A percentile compares a stretch with the other conserved stretches of the same genome.
Evolutionary conservation across 2,888 invertebrate genomes (phyloP).

Genomic region (Aphidius colemani): DNA sequence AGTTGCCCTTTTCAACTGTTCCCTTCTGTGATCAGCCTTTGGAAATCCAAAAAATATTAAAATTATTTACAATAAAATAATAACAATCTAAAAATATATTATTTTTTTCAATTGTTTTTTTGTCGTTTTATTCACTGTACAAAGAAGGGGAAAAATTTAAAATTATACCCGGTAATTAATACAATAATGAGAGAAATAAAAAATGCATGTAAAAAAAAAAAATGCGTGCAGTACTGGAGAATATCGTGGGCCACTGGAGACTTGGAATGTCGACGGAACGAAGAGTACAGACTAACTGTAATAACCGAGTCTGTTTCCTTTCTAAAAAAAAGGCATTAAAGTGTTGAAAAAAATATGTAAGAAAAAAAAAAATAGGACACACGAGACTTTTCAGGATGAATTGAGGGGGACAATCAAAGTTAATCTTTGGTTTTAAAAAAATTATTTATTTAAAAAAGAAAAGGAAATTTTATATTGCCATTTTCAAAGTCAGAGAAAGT

Average conservation of each 20-base stretch:
- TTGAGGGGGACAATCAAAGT: conserved; percentile 2
- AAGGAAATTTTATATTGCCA: too few species aligned
- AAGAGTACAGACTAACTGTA: conserved; percentile 46
- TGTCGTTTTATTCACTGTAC: too few species aligned
- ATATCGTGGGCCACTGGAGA: conserved; percentile 20
- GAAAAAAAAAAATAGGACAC: conserved; percentile 46
- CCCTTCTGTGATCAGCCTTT: conserved; percentile 68
- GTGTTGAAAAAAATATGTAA: conserved; percentile 11
- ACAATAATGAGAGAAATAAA: not conserved
- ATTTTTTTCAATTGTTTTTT: too few species aligned
- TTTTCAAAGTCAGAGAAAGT: not conserved
- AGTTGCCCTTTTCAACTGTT: conserved; percentile 69
- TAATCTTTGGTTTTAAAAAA: not conserved
- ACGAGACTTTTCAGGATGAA: conserved; percentile 22
- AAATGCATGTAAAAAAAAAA: not conserved
- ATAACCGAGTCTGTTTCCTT: conserved; percentile 43
- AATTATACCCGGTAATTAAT: not conserved
- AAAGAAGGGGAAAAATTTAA: too few species aligned
- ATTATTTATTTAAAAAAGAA: not conserved
- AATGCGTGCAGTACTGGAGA: not conserved
- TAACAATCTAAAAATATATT: too few species aligned
- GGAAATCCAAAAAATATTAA: conserved; percentile 41
- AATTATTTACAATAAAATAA: not conserved
- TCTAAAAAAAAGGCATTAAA: conserved; percentile 46
- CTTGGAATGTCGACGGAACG: conserved; percentile 32